Evolutionary conservation across 2,113 vertebrate genomes (phyloP).

Genomic region (Cynoglossus semilaevis): DNA sequence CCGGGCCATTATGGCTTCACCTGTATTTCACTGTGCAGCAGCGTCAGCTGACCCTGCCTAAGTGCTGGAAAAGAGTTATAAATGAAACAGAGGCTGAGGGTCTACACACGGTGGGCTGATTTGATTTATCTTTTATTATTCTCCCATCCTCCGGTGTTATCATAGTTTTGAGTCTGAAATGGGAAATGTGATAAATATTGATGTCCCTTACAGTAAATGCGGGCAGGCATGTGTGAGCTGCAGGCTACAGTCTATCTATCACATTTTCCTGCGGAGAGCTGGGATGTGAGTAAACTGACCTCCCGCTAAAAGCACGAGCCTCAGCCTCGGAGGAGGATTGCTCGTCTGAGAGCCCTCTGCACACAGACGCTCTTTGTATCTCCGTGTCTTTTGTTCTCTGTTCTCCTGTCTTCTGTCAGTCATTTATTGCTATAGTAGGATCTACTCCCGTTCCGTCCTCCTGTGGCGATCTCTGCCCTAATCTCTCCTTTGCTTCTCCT

Average conservation of each 20-base stretch:
- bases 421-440: constrained; percentile 11
- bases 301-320: constrained; percentile 24
- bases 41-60: constrained; percentile 20
- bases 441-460: constrained; percentile 21
- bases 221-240: constrained; percentile 39
- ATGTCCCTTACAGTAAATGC: constrained; percentile 68
- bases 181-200: constrained; percentile 75
- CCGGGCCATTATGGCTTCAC: constrained; percentile 11
- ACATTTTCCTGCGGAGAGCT: constrained; percentile 26
- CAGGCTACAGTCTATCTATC: constrained; percentile 37
- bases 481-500: background rate
- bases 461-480: constrained; percentile 5
- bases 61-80: constrained; percentile 47
- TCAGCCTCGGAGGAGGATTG: constrained; percentile 23
- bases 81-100: constrained; percentile 57
- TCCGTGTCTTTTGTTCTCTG: constrained; percentile 11
- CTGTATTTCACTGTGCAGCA: constrained; percentile 43
- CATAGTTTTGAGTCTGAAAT: constrained; percentile 62
- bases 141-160: constrained; percentile 61
- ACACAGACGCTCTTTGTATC: background rate
- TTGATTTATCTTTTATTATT: constrained; percentile 74
- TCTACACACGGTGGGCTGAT: constrained; percentile 60
- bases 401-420: constrained; percentile 35
- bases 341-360: constrained; percentile 52
- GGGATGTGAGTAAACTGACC: constrained; percentile 43